Evolutionary conservation across 2,113 vertebrate genomes (phyloP).

Genomic region (Leuciscus idus): DNA sequence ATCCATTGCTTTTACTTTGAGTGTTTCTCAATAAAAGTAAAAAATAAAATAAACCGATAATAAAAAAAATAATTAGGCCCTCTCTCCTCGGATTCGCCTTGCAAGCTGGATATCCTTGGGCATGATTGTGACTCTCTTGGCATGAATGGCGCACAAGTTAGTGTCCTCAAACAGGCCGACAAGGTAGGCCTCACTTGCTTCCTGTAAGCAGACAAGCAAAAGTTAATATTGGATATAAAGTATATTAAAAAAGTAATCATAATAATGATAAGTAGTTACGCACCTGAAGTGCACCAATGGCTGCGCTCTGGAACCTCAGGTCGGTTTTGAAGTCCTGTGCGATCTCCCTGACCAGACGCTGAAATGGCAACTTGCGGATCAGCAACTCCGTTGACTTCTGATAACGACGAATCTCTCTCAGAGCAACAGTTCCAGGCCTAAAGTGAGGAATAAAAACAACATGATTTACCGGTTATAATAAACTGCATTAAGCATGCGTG

Average conservation of each 20-base stretch:
- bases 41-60: background rate
- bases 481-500: no score
- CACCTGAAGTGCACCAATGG: conserved; percentile 82
- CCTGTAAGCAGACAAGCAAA: conserved; percentile 56
- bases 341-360: conserved; percentile 81
- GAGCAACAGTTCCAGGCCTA: conserved; percentile 80
- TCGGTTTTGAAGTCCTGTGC: conserved; percentile 84
- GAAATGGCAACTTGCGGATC: conserved; percentile 83
- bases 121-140: conserved; percentile 84
- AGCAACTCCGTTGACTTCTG: conserved; percentile 84
- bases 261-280: background rate
- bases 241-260: no score
- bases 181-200: conserved; percentile 82
- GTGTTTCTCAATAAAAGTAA: conserved; percentile 43
- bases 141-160: conserved; percentile 82
- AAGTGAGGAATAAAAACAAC: background rate
- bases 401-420: conserved; percentile 83
- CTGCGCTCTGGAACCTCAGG: conserved; percentile 83
- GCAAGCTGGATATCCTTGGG: conserved; percentile 86
- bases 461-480: background rate
- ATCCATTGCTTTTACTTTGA: conserved; percentile 52
- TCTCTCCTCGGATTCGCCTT: conserved; percentile 82
- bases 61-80: conserved; percentile 72
- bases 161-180: conserved; percentile 83
- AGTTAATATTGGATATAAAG: background rate